phyloP scores from a whole-genome alignment of 2,113 vertebrate genomes.

The Craseonycteris thonglongyai region DNA sequence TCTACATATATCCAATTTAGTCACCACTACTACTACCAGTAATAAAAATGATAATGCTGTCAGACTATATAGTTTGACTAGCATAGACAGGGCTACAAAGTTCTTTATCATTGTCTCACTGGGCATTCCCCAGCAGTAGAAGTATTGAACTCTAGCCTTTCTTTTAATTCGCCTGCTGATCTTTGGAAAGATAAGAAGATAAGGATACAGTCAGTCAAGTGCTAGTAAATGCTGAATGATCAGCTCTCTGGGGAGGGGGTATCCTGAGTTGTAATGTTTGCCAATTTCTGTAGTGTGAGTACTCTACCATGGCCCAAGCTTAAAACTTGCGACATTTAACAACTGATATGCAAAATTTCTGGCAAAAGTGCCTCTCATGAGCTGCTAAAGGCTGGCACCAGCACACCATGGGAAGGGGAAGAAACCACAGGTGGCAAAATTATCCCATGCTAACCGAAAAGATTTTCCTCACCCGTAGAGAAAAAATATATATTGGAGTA shows the following conservation, averaged over 20 bases:
- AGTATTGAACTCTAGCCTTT: not conserved
- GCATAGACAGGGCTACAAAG: not conserved
- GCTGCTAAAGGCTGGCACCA: not conserved
- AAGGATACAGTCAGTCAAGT: not conserved
- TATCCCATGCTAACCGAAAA: not conserved
- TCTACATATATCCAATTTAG: not conserved
- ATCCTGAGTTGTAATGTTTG: not conserved
- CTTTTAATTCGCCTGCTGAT: not conserved
- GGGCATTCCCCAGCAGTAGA: not conserved
- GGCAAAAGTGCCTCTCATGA: not conserved
- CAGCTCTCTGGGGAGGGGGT: not conserved
- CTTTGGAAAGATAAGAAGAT: not conserved
- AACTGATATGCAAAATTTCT: conserved; percentile 11
- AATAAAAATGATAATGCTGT: not conserved
- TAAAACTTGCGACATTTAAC: not conserved
- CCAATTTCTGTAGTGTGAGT: conserved; percentile 24
- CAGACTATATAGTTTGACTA: not conserved
- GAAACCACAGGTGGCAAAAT: not conserved
- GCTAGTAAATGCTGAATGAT: not conserved
- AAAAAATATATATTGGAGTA: not conserved
- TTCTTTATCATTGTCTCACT: not conserved
- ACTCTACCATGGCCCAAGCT: not conserved
- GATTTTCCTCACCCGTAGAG: not conserved
- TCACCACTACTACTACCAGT: not conserved
- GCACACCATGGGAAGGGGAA: not conserved